Conservation (phyloP, 2,797 vertebrate species). For the Danionella dracula region DNA sequence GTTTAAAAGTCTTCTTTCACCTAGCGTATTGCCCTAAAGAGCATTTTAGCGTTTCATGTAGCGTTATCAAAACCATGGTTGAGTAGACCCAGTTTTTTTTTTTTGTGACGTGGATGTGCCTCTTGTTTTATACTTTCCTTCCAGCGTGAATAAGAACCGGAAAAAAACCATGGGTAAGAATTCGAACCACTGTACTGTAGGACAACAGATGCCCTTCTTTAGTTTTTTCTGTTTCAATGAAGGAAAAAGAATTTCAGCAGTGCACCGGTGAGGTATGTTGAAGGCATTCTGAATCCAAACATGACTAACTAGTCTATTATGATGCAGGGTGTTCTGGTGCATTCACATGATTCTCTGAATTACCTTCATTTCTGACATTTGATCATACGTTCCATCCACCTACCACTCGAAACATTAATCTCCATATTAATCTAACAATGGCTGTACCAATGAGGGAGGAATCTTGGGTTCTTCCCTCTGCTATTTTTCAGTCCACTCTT, state of each 20-base stretch:
- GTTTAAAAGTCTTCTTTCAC: too few species aligned
- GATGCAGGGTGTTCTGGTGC: not conserved
- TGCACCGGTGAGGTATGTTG: too few species aligned
- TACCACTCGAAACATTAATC: not conserved
- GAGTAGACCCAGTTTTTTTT: too few species aligned
- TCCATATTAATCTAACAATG: not conserved
- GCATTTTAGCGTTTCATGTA: too few species aligned
- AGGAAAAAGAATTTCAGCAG: slow-evolving; percentile 41
- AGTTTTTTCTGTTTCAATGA: slow-evolving; percentile 48
- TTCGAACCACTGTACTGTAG: slow-evolving; percentile 48
- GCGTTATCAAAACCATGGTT: too few species aligned
- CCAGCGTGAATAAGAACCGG: slow-evolving; percentile 1
- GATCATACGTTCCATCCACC: not conserved
- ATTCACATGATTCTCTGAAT: not conserved
- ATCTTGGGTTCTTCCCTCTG: too few species aligned
- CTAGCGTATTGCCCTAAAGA: too few species aligned
- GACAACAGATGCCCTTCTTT: slow-evolving; percentile 53
- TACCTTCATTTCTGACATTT: not conserved
- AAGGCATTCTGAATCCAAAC: not conserved
- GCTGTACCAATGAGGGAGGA: too few species aligned
- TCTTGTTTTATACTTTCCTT: not conserved
- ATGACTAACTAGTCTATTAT: too few species aligned
- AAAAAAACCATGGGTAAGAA: slow-evolving; percentile 53
- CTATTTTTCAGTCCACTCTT: too few species aligned
- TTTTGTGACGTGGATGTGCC: too few species aligned